phyloP scores from a whole-genome alignment of 2,888 invertebrate genomes.

The Synanthedon andrenaeformis region DNA sequence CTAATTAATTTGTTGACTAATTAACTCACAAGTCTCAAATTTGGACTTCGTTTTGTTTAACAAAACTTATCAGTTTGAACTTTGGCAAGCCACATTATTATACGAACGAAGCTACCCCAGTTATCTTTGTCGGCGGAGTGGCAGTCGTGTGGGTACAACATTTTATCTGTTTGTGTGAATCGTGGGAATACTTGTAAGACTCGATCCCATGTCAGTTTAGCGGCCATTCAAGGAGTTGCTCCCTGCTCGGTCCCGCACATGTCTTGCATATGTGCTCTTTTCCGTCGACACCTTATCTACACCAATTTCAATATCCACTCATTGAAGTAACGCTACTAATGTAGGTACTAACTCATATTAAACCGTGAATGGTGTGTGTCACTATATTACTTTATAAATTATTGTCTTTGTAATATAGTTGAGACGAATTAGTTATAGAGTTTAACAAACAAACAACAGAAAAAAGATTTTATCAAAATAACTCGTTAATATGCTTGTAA shows the following conservation, averaged over 20 bases:
- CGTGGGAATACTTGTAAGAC: slow-evolving; percentile 48
- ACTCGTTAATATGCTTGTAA: no score
- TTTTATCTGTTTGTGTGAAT: slow-evolving; percentile 39
- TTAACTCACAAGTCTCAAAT: no score
- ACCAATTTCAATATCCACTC: no score
- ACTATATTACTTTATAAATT: no score
- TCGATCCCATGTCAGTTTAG: slow-evolving; percentile 34
- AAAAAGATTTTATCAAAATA: no score
- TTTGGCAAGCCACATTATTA: slow-evolving; percentile 8
- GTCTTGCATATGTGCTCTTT: slow-evolving; percentile 43
- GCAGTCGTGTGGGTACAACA: neutral
- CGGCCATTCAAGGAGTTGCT: slow-evolving; percentile 48
- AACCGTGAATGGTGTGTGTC: no score
- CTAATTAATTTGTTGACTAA: no score
- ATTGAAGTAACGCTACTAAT: no score
- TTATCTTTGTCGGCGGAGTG: neutral
- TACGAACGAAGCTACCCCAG: neutral
- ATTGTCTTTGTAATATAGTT: no score
- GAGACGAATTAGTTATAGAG: no score
- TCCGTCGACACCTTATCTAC: neutral
- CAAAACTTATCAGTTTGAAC: slow-evolving; percentile 10
- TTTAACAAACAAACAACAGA: no score
- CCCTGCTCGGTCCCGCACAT: slow-evolving; percentile 43
- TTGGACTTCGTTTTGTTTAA: slow-evolving; percentile 2
- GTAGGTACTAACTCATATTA: no score